Percentiles rank a stretch among this genome's conserved stretches.
Conservation (phyloP, 2,113 vertebrate species). For the Hydrolagus affinis region DNA sequence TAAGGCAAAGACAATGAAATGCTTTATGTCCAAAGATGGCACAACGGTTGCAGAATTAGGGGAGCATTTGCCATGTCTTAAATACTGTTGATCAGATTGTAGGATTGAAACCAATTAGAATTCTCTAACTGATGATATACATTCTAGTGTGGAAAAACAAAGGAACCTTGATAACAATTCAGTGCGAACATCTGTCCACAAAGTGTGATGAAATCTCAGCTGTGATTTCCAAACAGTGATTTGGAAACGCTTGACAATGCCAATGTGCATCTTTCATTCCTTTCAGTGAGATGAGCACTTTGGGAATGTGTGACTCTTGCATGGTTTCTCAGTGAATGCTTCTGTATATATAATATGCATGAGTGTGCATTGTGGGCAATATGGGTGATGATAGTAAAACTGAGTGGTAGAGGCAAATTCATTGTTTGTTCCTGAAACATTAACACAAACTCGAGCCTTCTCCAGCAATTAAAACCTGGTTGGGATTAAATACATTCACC, state of each 20-base stretch:
- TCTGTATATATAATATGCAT: neutral
- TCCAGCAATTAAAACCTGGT: neutral
- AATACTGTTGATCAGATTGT: neutral
- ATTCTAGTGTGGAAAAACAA: neutral
- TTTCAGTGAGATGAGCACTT: slow-evolving; percentile 1
- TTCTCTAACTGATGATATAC: slow-evolving; percentile 7
- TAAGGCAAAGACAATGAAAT: too few relatives aligned
- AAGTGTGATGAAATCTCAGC: neutral
- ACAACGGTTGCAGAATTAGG: neutral
- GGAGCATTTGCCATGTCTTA: neutral
- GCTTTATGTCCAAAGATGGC: neutral
- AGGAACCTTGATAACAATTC: neutral
- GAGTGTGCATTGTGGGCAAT: too few relatives aligned
- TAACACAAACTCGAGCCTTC: neutral
- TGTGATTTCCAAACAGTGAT: neutral
- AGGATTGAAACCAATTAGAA: neutral
- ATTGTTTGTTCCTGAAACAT: neutral
- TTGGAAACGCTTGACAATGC: slow-evolving; percentile 2
- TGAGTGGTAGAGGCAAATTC: neutral
- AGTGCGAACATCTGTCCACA: slow-evolving; percentile 4
- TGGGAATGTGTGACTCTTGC: slow-evolving; percentile 27
- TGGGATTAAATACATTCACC: neutral
- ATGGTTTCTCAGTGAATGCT: slow-evolving; percentile 10
- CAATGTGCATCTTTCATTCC: slow-evolving; percentile 11
- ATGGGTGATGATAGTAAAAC: neutral